Evolutionary conservation across 2,113 vertebrate species (phyloP), one percentile per base, ranked within the genome.

Genomic region (Sylvietta virens): DNA sequence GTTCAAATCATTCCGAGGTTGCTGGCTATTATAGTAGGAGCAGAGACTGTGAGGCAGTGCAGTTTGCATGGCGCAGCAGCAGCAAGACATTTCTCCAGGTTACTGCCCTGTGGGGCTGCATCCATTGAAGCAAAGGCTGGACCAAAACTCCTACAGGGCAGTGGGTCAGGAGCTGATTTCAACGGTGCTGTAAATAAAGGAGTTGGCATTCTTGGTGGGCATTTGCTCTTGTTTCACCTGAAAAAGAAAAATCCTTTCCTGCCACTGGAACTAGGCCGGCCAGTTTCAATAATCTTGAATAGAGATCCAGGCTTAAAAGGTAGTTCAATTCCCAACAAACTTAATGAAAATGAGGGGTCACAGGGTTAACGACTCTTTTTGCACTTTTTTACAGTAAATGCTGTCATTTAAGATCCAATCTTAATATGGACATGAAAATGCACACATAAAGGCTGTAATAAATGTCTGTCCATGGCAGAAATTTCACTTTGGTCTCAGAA

Each of bases 1-100:
- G 95, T 96, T 96, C 86, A 94, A 91, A 79, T 91, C 57, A 72
- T 93, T 95, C 78, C 91, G 64, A 96, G 74, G 79, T 95, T 44
- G 24, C 83, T 50, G 67, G 91, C 48, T 94, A 13, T 92, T 90
- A 47, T 35, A 44, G 51, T 28, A 69, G n/a, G 50, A 88, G 60
- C 67, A 73, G 83, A 85, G 69, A 91, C 31, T 86, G 72, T 62
- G 81, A 95, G 89, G 69, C 77, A 79, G 74, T 80, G 69, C 66
- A 92, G 69, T 94, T 93, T 80, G 61, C 37, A 81, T 1, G 3
- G 39, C 0, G 0, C 8, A 88, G 40, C 64, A 88, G 40, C 64
- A 48, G 65, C 37, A 50, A 62, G 70, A 61, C 50, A 31, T 81
- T 78, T 84, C 45, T 72, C 9, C 37, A 28, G n/a, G 48, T 87